Conservation (phyloP, 2,797 vertebrate genomes). For the Potorous gilbertii region DNA sequence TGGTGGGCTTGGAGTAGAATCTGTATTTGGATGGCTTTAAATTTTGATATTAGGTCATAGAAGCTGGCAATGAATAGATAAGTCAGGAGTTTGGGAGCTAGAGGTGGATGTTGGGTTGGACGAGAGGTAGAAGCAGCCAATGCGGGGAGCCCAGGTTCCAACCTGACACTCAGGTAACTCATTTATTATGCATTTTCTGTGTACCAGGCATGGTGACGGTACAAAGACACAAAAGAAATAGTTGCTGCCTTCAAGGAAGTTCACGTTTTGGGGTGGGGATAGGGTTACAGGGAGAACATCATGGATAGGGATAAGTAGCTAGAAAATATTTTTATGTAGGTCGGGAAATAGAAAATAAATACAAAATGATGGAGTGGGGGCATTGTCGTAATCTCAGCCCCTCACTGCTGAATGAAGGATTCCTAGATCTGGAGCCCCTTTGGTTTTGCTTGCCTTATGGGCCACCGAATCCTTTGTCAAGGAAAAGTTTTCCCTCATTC, state of each 20-base stretch:
- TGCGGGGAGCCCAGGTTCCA: background rate
- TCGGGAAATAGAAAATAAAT: background rate
- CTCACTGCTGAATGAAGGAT: too few species aligned
- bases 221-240: background rate
- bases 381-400: background rate
- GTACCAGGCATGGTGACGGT: background rate
- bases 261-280: background rate
- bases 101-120: background rate
- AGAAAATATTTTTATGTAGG: background rate
- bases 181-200: background rate
- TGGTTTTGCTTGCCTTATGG: background rate
- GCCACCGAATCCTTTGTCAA: background rate
- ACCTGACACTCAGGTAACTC: background rate
- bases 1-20: background rate
- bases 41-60: background rate
- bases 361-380: background rate
- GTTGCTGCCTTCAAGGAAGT: background rate
- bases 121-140: background rate
- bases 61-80: background rate
- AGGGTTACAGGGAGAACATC: background rate
- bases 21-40: background rate
- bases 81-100: background rate
- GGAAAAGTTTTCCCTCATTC: background rate
- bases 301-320: background rate
- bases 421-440: background rate